Conservation (phyloP, 2,113 vertebrate genomes). For the Nettapus auritus region DNA sequence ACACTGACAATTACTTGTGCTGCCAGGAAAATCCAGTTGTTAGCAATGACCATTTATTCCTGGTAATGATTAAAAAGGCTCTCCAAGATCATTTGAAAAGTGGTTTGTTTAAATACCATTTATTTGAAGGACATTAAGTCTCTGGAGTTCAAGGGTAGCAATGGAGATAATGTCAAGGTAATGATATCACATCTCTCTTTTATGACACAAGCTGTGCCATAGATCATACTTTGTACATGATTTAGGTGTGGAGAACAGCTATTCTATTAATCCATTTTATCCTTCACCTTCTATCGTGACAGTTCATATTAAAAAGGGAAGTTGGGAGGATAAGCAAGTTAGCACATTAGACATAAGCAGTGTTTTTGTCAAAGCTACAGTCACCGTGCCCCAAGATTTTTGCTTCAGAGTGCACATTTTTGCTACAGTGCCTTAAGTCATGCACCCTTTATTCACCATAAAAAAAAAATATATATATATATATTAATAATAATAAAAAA, state of each 20-base stretch:
- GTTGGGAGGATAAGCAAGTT: not conserved
- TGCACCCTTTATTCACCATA: not conserved
- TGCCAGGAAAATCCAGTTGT: conserved; percentile 59
- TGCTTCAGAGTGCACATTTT: not conserved
- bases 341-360: not conserved
- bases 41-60: conserved; percentile 35
- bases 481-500: too few relatives aligned
- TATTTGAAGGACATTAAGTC: conserved; percentile 74
- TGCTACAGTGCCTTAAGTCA: not conserved
- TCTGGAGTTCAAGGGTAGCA: conserved; percentile 73
- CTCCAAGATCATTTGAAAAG: conserved; percentile 65
- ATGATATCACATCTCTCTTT: conserved; percentile 66
- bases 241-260: conserved; percentile 66
- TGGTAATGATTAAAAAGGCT: conserved; percentile 75
- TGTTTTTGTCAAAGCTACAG: not conserved
- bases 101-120: conserved; percentile 72
- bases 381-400: not conserved
- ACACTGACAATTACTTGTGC: not conserved
- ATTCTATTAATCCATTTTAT: conserved; percentile 63
- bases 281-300: conserved; percentile 61
- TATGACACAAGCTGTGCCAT: conserved; percentile 58
- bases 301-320: not conserved
- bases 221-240: conserved; percentile 67
- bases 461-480: not conserved
- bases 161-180: conserved; percentile 48